Percentiles rank a stretch among this genome's conserved stretches.
phyloP scores from a whole-genome alignment of 2,888 invertebrate genomes.

The Incurvaria masculella region DNA sequence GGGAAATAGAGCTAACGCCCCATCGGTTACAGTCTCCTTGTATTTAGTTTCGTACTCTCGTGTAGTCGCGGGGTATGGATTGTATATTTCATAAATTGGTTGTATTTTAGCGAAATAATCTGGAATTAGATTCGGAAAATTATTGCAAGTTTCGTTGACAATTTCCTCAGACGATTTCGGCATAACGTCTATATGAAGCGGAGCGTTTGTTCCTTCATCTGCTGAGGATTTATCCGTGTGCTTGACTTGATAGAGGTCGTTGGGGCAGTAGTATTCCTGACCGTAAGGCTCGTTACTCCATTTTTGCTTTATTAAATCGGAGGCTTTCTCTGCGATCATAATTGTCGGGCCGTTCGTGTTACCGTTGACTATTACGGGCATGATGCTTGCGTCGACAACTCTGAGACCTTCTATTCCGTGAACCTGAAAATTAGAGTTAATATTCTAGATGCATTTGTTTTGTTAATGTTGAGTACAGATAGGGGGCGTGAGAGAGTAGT shows the following conservation, averaged over 20 bases:
- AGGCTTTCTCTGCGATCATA: slow-evolving; percentile 82
- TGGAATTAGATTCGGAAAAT: no score
- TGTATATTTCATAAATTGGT: no score
- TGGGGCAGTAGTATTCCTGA: neutral
- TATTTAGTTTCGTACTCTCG: neutral
- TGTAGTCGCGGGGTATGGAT: neutral
- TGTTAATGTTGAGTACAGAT: no score
- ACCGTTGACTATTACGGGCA: slow-evolving; percentile 75
- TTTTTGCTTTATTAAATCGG: slow-evolving; percentile 78
- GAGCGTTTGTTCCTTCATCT: no score
- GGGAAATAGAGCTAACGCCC: no score
- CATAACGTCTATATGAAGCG: no score
- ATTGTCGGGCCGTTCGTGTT: slow-evolving; percentile 81
- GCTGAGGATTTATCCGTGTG: no score
- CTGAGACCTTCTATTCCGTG: slow-evolving; percentile 66
- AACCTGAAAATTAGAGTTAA: slow-evolving; percentile 34
- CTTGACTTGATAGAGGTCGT: no score
- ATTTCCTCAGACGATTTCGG: no score
- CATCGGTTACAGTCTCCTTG: neutral
- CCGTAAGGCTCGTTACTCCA: slow-evolving; percentile 35
- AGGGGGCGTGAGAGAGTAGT: no score
- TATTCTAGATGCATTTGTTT: neutral
- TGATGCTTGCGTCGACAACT: slow-evolving; percentile 79
- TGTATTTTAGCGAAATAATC: no score
- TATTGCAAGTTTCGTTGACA: no score